phyloP scores from a whole-genome alignment of 2,113 vertebrate genomes.

The Ammodytes marinus region DNA sequence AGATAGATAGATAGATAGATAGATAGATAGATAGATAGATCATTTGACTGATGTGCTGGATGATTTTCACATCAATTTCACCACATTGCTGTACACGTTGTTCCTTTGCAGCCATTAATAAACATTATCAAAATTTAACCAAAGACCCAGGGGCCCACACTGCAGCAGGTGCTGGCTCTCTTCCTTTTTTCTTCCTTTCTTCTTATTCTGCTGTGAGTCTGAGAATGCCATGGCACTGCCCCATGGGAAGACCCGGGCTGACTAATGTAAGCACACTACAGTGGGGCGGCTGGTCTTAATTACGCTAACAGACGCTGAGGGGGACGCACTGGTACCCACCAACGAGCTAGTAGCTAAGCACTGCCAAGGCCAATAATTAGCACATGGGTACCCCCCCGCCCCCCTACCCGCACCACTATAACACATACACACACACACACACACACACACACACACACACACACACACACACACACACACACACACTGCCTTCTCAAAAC shows the following conservation, averaged over 20 bases:
- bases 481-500: constrained; percentile 39
- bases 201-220: constrained; percentile 66
- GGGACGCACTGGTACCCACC: constrained; percentile 68
- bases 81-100: neutral
- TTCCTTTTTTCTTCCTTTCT: constrained; percentile 65
- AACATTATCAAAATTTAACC: constrained; percentile 80
- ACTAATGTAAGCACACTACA: constrained; percentile 73
- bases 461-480: constrained; percentile 26
- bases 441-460: constrained; percentile 33
- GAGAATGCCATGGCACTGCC: constrained; percentile 70
- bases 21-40: constrained; percentile 40
- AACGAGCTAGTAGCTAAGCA: constrained; percentile 62
- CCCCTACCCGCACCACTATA: neutral
- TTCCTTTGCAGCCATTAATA: constrained; percentile 71
- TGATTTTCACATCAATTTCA: constrained; percentile 41
- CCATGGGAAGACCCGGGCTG: constrained; percentile 75
- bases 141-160: constrained; percentile 71
- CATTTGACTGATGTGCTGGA: neutral
- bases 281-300: constrained; percentile 78
- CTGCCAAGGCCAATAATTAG: constrained; percentile 76
- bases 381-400: constrained; percentile 37
- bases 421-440: constrained; percentile 32
- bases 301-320: constrained; percentile 78
- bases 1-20: constrained; percentile 22
- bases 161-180: constrained; percentile 73